phyloP scores from a whole-genome alignment of 2,113 vertebrate genomes.

The Perca schrenkii region DNA sequence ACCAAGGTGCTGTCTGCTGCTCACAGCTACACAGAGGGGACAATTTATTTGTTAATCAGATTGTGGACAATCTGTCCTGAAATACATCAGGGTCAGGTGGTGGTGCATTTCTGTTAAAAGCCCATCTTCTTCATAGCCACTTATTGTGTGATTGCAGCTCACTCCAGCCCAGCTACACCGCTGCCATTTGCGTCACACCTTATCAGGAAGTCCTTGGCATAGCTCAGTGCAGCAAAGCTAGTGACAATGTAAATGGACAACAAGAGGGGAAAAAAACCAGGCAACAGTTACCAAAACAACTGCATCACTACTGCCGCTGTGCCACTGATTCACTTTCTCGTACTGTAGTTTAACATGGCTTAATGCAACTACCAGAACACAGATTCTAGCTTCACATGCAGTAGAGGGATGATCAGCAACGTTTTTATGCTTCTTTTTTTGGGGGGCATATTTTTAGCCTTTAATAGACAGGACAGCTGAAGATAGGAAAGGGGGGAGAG shows the following conservation, averaged over 20 bases:
- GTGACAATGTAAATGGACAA: slow-evolving; percentile 28
- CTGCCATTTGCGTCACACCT: slow-evolving; percentile 10
- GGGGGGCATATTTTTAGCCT: too few relatives aligned
- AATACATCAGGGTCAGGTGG: slow-evolving; percentile 10
- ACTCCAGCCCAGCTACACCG: not conserved
- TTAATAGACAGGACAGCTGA: too few relatives aligned
- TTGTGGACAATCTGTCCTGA: slow-evolving; percentile 3
- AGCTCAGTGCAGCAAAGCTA: not conserved
- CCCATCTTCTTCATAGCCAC: slow-evolving; percentile 1
- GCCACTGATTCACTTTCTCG: not conserved
- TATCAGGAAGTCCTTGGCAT: slow-evolving; percentile 16
- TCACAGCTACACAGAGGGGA: slow-evolving; percentile 6
- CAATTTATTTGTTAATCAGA: slow-evolving; percentile 17
- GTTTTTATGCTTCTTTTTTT: too few relatives aligned
- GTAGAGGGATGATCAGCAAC: not conserved
- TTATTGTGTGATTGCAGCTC: slow-evolving; percentile 12
- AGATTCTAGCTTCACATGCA: not conserved
- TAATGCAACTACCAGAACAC: slow-evolving; percentile 10
- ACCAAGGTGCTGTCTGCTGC: not conserved
- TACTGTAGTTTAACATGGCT: not conserved
- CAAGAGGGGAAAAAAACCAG: not conserved
- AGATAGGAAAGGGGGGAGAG: too few relatives aligned
- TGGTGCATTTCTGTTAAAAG: slow-evolving; percentile 1
- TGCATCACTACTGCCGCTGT: not conserved
- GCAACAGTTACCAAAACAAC: slow-evolving; percentile 4